Percentiles rank a stretch among this genome's conserved stretches.
phyloP scores from a whole-genome alignment of 2,888 invertebrate species.

The Linyphia triangularis region DNA sequence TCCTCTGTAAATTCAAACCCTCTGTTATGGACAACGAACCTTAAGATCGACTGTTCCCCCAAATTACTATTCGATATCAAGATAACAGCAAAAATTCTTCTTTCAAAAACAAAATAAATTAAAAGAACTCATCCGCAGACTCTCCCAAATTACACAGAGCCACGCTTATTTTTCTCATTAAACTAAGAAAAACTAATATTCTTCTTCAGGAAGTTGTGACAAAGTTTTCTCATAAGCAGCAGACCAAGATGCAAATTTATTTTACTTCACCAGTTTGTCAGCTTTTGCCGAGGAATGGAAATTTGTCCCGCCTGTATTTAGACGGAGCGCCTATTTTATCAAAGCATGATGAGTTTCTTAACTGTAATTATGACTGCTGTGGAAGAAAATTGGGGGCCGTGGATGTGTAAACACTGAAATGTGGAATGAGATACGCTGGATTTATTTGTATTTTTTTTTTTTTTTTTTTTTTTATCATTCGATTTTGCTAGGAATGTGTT shows the following conservation, averaged over 20 bases:
- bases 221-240: constrained; percentile 35
- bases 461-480: no score
- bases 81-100: not conserved
- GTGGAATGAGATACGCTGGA: no score
- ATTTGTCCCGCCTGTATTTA: not conserved
- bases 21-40: no score
- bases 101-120: not conserved
- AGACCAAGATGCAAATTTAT: constrained; percentile 29
- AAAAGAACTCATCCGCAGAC: not conserved
- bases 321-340: constrained; percentile 13
- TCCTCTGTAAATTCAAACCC: no score
- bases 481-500: no score
- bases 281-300: not conserved
- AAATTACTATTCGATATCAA: not conserved
- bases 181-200: constrained; percentile 22
- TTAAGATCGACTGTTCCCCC: not conserved
- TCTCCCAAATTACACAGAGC: not conserved
- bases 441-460: no score
- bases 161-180: constrained; percentile 33
- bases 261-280: not conserved
- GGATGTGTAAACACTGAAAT: not conserved
- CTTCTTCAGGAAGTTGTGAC: constrained; percentile 7
- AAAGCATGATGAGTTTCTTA: constrained; percentile 11
- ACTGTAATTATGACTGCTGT: constrained; percentile 7
- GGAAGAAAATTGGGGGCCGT: not conserved